Base-by-base conservation (phyloP, 2,888 invertebrate species). In the Ptychoptera contaminata region DNA sequence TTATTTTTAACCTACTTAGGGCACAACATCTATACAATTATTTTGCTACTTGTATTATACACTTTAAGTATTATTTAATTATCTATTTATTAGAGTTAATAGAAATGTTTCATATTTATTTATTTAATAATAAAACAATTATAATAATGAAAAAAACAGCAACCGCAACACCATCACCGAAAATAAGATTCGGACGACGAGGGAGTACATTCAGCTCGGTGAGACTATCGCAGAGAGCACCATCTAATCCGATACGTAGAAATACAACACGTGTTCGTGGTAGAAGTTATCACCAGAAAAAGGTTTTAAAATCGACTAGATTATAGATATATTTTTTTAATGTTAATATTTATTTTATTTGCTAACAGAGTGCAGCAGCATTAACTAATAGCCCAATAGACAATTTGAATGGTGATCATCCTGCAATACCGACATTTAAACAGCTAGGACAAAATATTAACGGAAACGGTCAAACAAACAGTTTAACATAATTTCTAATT, bases 201-300 rank as follows among this genome's bases (percentile, higher is more conserved):
- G 60, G 65, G 42, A 63, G 68, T 44, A 72, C 70, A 31, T 74
- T 72, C 52, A 73, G 72, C 54, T 74, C 74, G 7, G 71, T 74
- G 57, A 62, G 74, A 32, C 59, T 74, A 8, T 69, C 73, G 1
- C 71, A 72, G 50, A 68, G 68, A 50, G 57, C 63, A 23, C 64
- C 63, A 42, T 62, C 58, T 45, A 70, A 70, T 57, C 73, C 72
- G 2, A 69, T 74, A 14, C 59, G 74, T 12, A 61, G 74, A 38
- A 74, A 74, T 50, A 74, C 74, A 8, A 74, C 74, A 5, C 63
- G 72, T 48, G 72, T 70, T 8, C 58, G 66, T 12, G 64, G 54
- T 40, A 58, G 63, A 36, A 64, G 63, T 46, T 65, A 62, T 52
- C 59, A 60, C 37, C 65, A 65, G 47, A 65, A 65, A 49, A 64